Percentiles rank a stretch among this genome's conserved stretches.
These are phyloP conservation scores for Bothrops jararaca DNA, from an alignment of 2,113 vertebrate genomes.

Conservation along the genomic window DNA sequence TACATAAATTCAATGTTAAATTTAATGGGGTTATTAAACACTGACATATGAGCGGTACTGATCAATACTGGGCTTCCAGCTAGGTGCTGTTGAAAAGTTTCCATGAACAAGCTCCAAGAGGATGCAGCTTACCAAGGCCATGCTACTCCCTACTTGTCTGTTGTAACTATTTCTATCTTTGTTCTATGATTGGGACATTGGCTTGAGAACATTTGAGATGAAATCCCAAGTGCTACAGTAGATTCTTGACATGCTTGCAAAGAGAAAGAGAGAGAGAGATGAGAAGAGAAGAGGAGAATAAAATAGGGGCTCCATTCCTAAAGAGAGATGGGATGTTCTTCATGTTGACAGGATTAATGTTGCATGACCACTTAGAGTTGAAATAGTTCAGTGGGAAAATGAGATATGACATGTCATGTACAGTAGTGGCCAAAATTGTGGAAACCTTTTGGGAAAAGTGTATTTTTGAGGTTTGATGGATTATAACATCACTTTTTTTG, in stretches of 20 bases:
- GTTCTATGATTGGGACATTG: neutral
- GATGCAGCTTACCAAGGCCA: neutral
- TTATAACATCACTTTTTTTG: too few species aligned
- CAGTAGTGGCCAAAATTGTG: too few species aligned
- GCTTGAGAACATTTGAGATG: neutral
- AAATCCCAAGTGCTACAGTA: neutral
- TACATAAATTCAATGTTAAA: slow-evolving; percentile 28
- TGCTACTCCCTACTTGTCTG: neutral
- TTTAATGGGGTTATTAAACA: slow-evolving; percentile 45
- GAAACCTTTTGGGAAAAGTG: too few species aligned
- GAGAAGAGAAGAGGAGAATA: neutral
- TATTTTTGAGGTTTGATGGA: too few species aligned
- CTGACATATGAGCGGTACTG: slow-evolving; percentile 2
- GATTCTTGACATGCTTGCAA: neutral
- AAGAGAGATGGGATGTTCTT: neutral
- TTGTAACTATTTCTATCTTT: neutral
- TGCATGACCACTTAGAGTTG: slow-evolving; percentile 28
- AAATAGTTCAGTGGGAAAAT: slow-evolving; percentile 38
- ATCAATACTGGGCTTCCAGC: slow-evolving; percentile 44
- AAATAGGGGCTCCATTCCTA: neutral
- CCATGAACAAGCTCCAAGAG: neutral
- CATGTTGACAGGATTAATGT: slow-evolving; percentile 19
- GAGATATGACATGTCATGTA: neutral
- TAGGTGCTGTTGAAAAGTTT: neutral
- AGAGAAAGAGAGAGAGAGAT: neutral